Base-by-base conservation (phyloP, 2,113 vertebrate genomes). In the Cavia porcellus region DNA sequence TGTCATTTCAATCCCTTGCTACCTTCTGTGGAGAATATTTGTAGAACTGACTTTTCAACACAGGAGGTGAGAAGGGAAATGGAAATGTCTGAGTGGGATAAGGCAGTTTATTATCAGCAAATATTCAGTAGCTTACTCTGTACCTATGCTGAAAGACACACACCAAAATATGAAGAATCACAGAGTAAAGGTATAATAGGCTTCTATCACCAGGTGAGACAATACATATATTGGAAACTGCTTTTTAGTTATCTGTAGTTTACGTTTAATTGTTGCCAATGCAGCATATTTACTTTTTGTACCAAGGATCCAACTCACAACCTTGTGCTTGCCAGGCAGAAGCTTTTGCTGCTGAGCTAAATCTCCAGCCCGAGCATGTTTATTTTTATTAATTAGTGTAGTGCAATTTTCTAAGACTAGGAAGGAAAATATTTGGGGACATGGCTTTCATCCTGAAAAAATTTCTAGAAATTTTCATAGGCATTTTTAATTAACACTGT, bases 21-120 rank as follows among this genome's bases (percentile, higher is more conserved):
- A 10, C 50, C 35, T 87, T 94, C 94, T 83, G 47, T 55, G 79
- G 80, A 89, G 94, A 91, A 77, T 89, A 95, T 91, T 87, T 96
- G 94, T 91, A 84, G 89, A 84, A 77, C 74, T 94, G 93, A 96
- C 89, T 97, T 97, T 93, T 95, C 62, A 96, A 92, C 68, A 94
- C 62, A 84, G 94, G 96, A 89, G 57, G 89, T 82, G 91, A 93
- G 89, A 96, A 86, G 62, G 68, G 89, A 96, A 96, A 92, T 0
- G 55, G 68, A 94, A 97, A 2, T 92, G 1, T 86, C 70, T 96
- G 45, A 90, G 80, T 79, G 55, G 59, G 30, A 83, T 89, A 91
- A 92, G 50, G 70, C 52, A 75, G 77, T 94, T 94, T 90, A 92
- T 94, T 90, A 84, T 50, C 45, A 92, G 86, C 30, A 32, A 79